A percentile compares a stretch with the other conserved stretches of the same genome.
Evolutionary conservation across 2,113 vertebrate genomes (phyloP).

Genomic region (Pangasianodon gigas): DNA sequence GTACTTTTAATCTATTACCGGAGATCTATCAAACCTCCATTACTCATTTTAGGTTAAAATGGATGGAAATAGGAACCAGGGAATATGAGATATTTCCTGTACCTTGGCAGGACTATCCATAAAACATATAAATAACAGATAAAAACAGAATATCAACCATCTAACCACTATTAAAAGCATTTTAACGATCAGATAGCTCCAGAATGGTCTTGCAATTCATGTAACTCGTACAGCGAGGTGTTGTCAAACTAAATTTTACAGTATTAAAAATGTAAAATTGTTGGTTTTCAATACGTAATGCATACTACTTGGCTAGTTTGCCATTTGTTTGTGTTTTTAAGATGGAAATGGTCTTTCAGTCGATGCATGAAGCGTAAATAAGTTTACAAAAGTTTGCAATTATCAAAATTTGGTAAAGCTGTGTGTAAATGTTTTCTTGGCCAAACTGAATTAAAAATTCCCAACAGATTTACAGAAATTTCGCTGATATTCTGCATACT

Average conservation of each 20-base stretch:
- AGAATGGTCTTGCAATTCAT: neutral
- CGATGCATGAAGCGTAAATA: neutral
- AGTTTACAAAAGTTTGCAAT: neutral
- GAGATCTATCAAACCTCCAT: neutral
- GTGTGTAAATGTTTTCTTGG: too few relatives aligned
- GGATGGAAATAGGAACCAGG: neutral
- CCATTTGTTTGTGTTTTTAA: too few relatives aligned
- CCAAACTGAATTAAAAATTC: too few relatives aligned
- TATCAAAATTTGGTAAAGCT: too few relatives aligned
- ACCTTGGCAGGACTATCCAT: neutral
- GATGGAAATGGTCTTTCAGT: too few relatives aligned
- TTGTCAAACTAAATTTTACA: neutral
- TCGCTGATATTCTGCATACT: neutral
- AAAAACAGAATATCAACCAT: neutral
- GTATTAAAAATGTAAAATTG: neutral
- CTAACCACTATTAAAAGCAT: neutral
- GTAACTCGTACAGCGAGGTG: neutral
- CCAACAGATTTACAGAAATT: neutral
- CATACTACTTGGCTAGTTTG: neutral
- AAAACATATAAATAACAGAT: neutral
- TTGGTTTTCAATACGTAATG: neutral
- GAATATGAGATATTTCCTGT: neutral
- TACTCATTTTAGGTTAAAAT: neutral
- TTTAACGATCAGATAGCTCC: neutral
- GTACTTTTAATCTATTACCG: constrained; percentile 17